These are phyloP conservation scores for Rhagologus leucostigma DNA, from an alignment of 2,113 vertebrate species.

Conservation along the genomic window DNA sequence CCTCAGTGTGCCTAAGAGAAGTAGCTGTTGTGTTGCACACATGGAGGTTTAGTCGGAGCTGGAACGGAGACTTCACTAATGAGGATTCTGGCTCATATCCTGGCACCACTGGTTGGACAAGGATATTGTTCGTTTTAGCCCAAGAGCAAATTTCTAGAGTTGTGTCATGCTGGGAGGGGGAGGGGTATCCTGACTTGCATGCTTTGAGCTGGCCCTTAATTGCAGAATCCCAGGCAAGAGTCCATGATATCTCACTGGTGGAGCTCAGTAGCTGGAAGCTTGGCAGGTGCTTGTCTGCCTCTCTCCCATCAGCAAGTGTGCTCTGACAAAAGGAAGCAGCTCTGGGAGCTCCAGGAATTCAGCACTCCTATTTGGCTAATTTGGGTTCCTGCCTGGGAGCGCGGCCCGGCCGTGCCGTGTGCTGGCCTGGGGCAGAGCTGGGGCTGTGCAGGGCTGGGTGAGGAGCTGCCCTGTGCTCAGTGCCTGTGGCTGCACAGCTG, in stretches of 20 bases:
- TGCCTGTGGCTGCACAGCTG: background rate
- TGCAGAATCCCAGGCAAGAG: conserved; percentile 13
- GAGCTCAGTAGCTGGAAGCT: conserved; percentile 16
- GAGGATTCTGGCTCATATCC: conserved; percentile 37
- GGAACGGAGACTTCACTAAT: background rate
- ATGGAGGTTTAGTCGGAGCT: background rate
- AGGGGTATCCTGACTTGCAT: background rate
- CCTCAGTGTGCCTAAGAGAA: background rate
- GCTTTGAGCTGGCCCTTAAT: background rate
- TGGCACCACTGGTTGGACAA: conserved; percentile 49
- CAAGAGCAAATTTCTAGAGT: conserved; percentile 28
- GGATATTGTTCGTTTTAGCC: conserved; percentile 40
- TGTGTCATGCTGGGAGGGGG: conserved; percentile 28
- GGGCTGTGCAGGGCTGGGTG: background rate
- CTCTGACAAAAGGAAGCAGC: background rate
- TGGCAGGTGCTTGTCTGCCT: conserved; percentile 13
- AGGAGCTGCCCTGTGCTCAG: background rate
- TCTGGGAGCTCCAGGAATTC: background rate
- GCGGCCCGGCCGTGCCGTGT: accelerated
- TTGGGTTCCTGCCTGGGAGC: background rate
- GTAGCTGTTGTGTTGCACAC: background rate
- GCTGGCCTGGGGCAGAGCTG: background rate
- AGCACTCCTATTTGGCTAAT: background rate
- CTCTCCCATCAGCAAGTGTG: background rate
- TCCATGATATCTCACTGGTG: background rate